These are phyloP conservation scores for Tragelaphus scriptus DNA, from an alignment of 2,113 vertebrate species.

Conservation along the genomic window DNA sequence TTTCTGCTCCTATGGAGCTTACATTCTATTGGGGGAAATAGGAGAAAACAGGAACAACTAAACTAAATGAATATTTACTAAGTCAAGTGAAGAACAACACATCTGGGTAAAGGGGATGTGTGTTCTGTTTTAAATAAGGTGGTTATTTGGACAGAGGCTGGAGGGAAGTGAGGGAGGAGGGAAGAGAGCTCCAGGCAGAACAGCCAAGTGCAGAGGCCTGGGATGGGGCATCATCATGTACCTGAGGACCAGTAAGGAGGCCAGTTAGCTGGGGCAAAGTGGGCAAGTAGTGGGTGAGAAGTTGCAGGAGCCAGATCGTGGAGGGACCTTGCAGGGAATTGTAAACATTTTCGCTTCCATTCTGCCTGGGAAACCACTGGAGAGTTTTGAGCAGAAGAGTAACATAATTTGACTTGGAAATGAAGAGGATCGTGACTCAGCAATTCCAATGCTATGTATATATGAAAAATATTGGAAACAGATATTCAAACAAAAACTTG, in stretches of 20 bases:
- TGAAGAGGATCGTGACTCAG: background rate
- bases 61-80: background rate
- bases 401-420: background rate
- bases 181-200: background rate
- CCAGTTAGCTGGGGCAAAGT: background rate
- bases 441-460: background rate
- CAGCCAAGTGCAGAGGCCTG: background rate
- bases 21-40: background rate
- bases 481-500: background rate
- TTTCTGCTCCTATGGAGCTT: background rate
- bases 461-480: background rate
- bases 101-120: background rate
- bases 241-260: background rate
- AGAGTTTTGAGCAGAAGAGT: background rate
- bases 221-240: fast-evolving
- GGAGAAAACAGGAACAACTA: background rate
- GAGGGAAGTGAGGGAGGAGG: background rate
- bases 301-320: fast-evolving
- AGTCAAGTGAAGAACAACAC: background rate
- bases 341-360: background rate
- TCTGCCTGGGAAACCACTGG: background rate
- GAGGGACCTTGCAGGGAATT: background rate
- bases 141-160: background rate
- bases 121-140: background rate
- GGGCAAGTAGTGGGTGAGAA: background rate